Evolutionary conservation across 2,797 vertebrate genomes (phyloP).

Genomic region (Ispidina picta): DNA sequence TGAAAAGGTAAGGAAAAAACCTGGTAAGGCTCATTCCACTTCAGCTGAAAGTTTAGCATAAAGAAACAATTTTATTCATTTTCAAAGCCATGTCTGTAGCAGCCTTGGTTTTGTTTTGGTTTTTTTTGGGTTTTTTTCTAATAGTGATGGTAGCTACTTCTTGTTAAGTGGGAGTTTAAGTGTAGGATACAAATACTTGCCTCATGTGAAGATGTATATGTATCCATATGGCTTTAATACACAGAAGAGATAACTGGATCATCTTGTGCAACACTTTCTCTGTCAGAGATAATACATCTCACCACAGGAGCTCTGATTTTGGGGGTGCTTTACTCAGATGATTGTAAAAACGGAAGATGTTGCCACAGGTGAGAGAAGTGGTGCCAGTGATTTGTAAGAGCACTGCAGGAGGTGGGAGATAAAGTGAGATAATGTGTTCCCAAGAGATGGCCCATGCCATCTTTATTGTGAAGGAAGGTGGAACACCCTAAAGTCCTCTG

Average conservation of each 20-base stretch:
- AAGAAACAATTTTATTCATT: neutral
- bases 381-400: neutral
- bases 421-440: neutral
- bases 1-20: constrained; percentile 87
- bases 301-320: neutral
- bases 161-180: neutral
- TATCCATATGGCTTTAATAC: neutral
- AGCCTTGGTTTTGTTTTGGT: neutral
- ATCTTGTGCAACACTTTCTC: neutral
- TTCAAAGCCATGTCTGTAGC: neutral
- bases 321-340: neutral
- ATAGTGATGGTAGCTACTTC: neutral
- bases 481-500: neutral
- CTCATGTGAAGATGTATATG: neutral
- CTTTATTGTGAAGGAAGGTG: neutral
- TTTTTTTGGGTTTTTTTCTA: neutral
- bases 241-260: neutral
- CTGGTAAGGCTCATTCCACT: neutral
- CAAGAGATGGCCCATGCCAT: neutral
- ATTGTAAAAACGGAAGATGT: neutral
- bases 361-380: neutral
- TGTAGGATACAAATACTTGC: neutral
- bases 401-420: neutral
- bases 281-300: neutral
- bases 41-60: neutral